A percentile compares a stretch with the other conserved stretches of the same genome.
phyloP scores from a whole-genome alignment of 2,888 invertebrate genomes.

The Cerastoderma edule region DNA sequence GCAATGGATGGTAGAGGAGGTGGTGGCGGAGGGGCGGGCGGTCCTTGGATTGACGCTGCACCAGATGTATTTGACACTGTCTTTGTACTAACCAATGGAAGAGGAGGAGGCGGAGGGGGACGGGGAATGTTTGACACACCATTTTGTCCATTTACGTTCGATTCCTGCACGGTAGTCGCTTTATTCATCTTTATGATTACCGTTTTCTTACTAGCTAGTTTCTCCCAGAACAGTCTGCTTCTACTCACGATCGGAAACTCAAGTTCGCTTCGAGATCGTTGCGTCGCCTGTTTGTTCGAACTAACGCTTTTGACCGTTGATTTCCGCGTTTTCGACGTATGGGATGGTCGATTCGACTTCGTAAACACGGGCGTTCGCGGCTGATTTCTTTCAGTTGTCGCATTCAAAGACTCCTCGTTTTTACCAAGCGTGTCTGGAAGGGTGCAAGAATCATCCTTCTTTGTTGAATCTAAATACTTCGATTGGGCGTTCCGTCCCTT shows the following conservation, averaged over 20 bases:
- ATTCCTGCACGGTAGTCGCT: not conserved
- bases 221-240: constrained; percentile 53
- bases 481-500: too few species aligned
- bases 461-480: too few species aligned
- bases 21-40: not conserved
- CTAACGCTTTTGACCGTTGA: not conserved
- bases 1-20: not conserved
- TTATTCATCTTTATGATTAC: constrained; percentile 39
- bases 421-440: too few species aligned
- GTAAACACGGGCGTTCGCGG: too few species aligned
- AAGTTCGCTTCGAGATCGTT: constrained; percentile 8
- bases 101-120: constrained; percentile 4
- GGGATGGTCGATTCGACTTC: too few species aligned
- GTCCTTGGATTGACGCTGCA: not conserved
- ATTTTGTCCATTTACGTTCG: not conserved
- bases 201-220: constrained; percentile 34
- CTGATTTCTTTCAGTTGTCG: too few species aligned
- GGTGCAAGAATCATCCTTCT: too few species aligned
- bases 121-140: not conserved
- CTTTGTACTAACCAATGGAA: too few species aligned
- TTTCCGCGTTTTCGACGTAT: not conserved
- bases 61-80: not conserved
- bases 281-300: not conserved
- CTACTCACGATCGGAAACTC: constrained; percentile 40
- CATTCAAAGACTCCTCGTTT: too few species aligned